Base-by-base conservation (phyloP, 2,797 vertebrate genomes). In the Chiroxiphia lanceolata region DNA sequence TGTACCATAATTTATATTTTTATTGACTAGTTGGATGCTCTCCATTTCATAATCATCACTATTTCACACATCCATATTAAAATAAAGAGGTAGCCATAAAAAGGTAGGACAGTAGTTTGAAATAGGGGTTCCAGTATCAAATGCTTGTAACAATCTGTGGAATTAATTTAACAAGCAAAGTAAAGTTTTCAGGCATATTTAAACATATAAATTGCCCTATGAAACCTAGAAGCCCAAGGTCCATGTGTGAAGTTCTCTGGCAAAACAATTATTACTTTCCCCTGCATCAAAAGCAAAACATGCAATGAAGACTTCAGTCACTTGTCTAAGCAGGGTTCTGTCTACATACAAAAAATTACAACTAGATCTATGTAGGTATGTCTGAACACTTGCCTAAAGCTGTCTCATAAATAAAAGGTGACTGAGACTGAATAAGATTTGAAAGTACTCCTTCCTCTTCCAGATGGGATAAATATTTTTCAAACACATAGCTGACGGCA, bases 321-420 rank as follows among this genome's bases (percentile, higher is more conserved):
- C 74, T 87, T 91, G 89, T 61, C 69, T 54, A 54, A 92, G 78
- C 48, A 77, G 84, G 33, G 31, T n/a, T 90, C 51, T 93, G 56
- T 84, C 56, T 40, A 38, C 33, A 17, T 47, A 47, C 45, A 72
- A 68, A 89, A 74, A 90, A 89, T 69, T 79, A 93, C 16, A 7
- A 85, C 36, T 64, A 83, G 42, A 5, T 89, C 10, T 70, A 70
- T 54, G 53, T 67, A 89, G 44, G 51, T 75, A 40, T 76, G n/a
- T 87, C 57, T 91, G 81, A 94, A 90, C 74, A 78, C n/a, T 92
- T 91, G 69, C 90, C 61, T 95, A 82, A 93, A 95, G 79, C 8
- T 0, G 27, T 85, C 71, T 87, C 40, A 82, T 91, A 95, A 95
- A 93, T 89, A 95, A 74, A 4, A 83, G 48, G 53, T 5, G 8